Evolutionary conservation across 2,888 invertebrate species (phyloP).

Genomic region (Folsomia manolachei): DNA sequence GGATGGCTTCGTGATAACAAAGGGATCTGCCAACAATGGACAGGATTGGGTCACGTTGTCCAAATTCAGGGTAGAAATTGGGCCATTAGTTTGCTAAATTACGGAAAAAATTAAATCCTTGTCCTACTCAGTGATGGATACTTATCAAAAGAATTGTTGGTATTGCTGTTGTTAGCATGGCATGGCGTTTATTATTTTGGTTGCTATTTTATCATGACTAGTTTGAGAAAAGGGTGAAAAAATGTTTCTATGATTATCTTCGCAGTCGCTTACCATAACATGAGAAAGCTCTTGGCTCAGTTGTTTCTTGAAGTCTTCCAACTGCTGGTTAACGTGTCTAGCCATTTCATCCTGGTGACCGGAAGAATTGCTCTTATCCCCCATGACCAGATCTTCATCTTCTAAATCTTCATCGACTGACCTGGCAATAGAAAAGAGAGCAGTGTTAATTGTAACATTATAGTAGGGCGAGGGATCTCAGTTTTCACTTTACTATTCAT

Average conservation of each 20-base stretch:
- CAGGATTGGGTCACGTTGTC: conserved; percentile 44
- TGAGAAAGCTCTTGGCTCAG: conserved; percentile 48
- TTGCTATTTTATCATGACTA: no score
- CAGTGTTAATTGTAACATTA: no score
- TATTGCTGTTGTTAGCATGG: no score
- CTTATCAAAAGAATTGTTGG: no score
- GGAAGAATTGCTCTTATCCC: no score
- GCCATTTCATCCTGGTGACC: conserved; percentile 30
- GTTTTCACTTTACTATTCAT: background rate
- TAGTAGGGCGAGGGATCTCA: conserved; percentile 6
- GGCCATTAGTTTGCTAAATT: conserved; percentile 24
- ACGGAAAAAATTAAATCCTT: background rate
- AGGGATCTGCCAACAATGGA: conserved; percentile 34
- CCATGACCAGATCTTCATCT: conserved; percentile 14
- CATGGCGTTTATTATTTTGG: no score
- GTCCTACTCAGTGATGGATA: no score
- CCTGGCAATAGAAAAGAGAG: no score
- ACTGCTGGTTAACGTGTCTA: conserved; percentile 44
- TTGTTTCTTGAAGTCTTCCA: conserved; percentile 46
- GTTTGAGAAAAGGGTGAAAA: background rate
- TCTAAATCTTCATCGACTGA: conserved; percentile 21
- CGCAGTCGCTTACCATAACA: conserved; percentile 38
- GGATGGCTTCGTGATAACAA: background rate
- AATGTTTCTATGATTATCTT: background rate
- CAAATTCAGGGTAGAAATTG: conserved; percentile 29